Conservation (phyloP, 1,140 invertebrate species). For the Nautilus pompilius region DNA sequence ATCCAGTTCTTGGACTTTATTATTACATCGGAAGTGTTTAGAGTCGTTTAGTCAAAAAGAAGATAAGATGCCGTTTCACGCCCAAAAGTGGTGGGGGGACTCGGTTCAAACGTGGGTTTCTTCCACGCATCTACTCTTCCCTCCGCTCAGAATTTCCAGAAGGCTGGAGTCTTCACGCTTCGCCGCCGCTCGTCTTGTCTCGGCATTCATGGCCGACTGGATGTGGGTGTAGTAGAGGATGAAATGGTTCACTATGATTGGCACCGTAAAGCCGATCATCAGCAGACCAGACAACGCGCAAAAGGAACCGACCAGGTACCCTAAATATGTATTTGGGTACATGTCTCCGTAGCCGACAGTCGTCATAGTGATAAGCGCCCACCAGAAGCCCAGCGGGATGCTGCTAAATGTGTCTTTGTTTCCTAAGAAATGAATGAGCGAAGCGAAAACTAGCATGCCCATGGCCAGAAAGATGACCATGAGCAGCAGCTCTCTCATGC, state of each 20-base stretch:
- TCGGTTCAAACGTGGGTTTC: no score
- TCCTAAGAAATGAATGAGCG: slow-evolving; percentile 64
- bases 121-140: no score
- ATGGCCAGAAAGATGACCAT: slow-evolving; percentile 97
- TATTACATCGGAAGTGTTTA: no score
- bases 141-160: no score
- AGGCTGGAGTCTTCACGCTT: no score
- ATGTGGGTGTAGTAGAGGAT: slow-evolving; percentile 78
- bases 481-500: slow-evolving; percentile 95
- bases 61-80: no score
- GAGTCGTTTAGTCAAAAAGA: no score
- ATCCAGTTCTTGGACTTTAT: no score
- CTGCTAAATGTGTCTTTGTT: slow-evolving; percentile 39
- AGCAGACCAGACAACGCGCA: slow-evolving; percentile 98
- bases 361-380: slow-evolving; percentile 85
- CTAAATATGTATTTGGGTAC: slow-evolving; percentile 38
- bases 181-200: no score
- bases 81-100: no score
- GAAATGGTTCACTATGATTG: slow-evolving; percentile 54
- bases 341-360: slow-evolving; percentile 99
- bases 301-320: slow-evolving; percentile 48
- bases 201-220: slow-evolving; percentile 1
- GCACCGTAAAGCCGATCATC: slow-evolving; percentile 98
- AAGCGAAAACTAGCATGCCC: slow-evolving; percentile 97
- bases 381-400: slow-evolving; percentile 99